These are phyloP conservation scores for Coleophora deauratella DNA, from an alignment of 2,888 invertebrate species.

Conservation along the genomic window DNA sequence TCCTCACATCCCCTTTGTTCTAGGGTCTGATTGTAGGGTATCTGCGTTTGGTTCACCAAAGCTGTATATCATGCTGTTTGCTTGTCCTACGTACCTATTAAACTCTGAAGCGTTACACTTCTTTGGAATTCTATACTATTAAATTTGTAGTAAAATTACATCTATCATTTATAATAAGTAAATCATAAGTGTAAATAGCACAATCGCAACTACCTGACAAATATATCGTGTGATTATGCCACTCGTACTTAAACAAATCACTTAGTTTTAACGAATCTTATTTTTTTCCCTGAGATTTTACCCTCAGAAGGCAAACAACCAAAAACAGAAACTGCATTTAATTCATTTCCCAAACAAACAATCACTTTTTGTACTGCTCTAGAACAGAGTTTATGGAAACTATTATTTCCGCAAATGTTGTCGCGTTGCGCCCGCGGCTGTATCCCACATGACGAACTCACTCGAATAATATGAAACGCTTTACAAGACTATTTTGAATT, in stretches of 20 bases:
- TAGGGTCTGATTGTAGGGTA: slow-evolving; percentile 6
- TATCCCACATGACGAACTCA: slow-evolving; percentile 48
- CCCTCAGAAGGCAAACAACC: background rate
- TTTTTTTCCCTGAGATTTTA: no score
- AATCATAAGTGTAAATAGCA: no score
- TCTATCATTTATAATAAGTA: no score
- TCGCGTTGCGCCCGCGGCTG: slow-evolving; percentile 36
- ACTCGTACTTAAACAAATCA: no score
- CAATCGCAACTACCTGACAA: no score
- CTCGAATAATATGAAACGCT: slow-evolving; percentile 54
- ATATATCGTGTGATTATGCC: no score
- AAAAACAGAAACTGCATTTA: no score
- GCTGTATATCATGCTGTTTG: background rate
- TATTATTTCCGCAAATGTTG: slow-evolving; percentile 43
- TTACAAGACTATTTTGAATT: slow-evolving; percentile 30
- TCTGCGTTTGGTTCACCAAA: background rate
- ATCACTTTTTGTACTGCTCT: no score
- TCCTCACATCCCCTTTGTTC: slow-evolving; percentile 12
- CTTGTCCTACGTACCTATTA: background rate
- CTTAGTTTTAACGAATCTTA: no score
- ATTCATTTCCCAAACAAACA: no score
- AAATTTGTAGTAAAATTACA: no score
- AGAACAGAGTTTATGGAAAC: slow-evolving; percentile 11
- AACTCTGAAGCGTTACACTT: no score
- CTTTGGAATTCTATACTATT: background rate